Conservation (phyloP, 1,140 invertebrate species). For the Apis mellifera region Amel_HAv3.1 CM009936.2:8925501-8926000, state of each 20-base stretch:
- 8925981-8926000: background rate
- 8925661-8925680: background rate
- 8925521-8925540: slow-evolving; percentile 49
- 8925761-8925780: no score
- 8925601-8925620: slow-evolving; percentile 14
- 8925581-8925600: slow-evolving; percentile 47
- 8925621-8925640: slow-evolving; percentile 11
- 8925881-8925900: no score
- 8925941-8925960: background rate
- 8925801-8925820: no score
- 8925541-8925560: slow-evolving; percentile 44
- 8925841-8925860: no score
- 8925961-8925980: background rate
- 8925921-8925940: background rate
- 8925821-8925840: no score
- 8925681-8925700: background rate
- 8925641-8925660: background rate
- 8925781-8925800: no score
- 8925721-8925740: no score
- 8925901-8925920: no score
- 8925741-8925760: no score
- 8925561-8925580: slow-evolving; percentile 32
- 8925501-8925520: slow-evolving; percentile 24
- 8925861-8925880: no score
- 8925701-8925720: no score